phyloP scores from a whole-genome alignment of 2,797 vertebrate genomes.

The Halcyon leucocephala region DNA sequence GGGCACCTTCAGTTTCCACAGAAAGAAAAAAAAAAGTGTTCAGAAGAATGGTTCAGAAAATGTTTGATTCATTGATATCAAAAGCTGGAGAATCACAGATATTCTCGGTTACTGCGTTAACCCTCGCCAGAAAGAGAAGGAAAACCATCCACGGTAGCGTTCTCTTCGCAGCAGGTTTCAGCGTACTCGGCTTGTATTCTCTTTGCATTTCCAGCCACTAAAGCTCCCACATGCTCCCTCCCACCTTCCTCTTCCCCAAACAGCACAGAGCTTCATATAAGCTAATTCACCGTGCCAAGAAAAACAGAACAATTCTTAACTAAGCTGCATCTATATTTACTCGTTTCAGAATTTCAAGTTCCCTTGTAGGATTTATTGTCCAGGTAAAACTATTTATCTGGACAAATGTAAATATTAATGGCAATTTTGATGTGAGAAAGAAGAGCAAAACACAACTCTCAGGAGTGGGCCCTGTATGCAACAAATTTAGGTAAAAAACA shows the following conservation, averaged over 20 bases:
- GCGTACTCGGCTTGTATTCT: slow-evolving; percentile 6
- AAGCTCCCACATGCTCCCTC: slow-evolving; percentile 31
- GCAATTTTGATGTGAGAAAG: not conserved
- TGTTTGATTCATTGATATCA: slow-evolving; percentile 23
- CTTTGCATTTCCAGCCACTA: slow-evolving; percentile 73
- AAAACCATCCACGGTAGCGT: not conserved
- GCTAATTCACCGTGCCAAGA: not conserved
- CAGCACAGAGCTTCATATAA: slow-evolving; percentile 3
- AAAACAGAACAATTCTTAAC: slow-evolving; percentile 14
- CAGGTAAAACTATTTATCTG: not conserved
- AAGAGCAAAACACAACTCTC: not conserved
- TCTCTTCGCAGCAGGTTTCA: not conserved
- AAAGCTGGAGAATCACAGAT: not conserved
- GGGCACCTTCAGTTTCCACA: not conserved
- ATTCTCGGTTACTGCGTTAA: not conserved
- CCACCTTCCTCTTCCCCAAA: slow-evolving; percentile 30
- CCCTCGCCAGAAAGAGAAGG: not conserved
- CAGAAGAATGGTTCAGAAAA: not conserved
- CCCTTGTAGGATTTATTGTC: not conserved
- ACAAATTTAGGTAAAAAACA: not conserved
- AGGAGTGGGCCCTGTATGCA: not conserved
- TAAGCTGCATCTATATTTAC: slow-evolving; percentile 26
- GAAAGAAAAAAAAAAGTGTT: not conserved
- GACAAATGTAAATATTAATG: not conserved
- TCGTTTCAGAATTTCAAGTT: not conserved